A percentile compares a stretch with the other conserved stretches of the same genome.
phyloP scores from a whole-genome alignment of 1,140 invertebrate genomes.

The Cryptotermes secundus region DNA sequence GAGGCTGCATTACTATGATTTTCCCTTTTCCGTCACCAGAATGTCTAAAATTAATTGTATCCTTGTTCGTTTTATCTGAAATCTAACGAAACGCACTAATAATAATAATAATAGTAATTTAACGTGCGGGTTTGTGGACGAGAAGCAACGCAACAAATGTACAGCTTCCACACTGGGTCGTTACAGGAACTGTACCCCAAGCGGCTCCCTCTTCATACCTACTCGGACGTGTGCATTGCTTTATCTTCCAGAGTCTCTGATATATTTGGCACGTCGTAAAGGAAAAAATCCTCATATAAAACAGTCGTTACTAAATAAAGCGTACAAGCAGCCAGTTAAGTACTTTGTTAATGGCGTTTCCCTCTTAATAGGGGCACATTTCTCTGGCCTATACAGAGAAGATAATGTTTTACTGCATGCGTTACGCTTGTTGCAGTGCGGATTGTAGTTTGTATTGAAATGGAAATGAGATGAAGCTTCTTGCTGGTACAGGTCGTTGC shows the following conservation, averaged over 20 bases:
- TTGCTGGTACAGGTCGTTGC: background rate
- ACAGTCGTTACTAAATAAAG: background rate
- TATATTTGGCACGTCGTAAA: background rate
- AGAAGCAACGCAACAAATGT: background rate
- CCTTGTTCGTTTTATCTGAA: background rate
- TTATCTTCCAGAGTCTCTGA: no score
- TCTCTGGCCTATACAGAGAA: background rate
- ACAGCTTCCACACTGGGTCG: background rate
- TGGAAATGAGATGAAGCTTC: background rate
- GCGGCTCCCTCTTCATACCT: background rate
- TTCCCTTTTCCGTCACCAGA: no score
- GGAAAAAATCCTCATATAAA: background rate
- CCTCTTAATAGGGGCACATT: background rate
- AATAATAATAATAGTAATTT: no score
- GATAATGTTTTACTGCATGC: background rate
- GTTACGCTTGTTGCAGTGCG: background rate
- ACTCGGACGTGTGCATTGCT: no score
- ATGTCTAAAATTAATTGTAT: background rate
- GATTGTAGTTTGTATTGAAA: background rate
- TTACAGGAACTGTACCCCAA: background rate
- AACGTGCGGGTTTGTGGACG: background rate
- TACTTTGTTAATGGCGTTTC: background rate
- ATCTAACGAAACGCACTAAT: background rate
- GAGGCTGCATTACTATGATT: no score
- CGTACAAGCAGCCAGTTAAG: background rate